phyloP scores from a whole-genome alignment of 2,888 invertebrate species.

The Diadromus collaris region DNA sequence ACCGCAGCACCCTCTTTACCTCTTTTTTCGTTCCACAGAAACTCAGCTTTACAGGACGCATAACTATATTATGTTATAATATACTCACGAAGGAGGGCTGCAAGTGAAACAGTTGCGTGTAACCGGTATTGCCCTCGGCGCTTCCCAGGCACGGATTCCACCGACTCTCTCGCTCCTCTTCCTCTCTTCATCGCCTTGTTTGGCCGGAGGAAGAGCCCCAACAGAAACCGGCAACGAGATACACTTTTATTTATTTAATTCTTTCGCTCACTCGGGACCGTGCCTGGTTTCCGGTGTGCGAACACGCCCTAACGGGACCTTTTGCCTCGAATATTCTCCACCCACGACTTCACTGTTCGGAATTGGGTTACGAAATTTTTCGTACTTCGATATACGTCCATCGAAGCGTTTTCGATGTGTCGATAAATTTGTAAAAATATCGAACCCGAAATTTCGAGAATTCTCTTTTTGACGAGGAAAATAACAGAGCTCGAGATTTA shows the following conservation, averaged over 20 bases:
- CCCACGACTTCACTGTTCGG: constrained; percentile 17
- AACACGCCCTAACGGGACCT: constrained; percentile 61
- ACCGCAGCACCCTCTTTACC: constrained; percentile 28
- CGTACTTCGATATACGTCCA: neutral
- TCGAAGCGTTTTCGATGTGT: neutral
- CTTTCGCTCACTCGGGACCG: constrained; percentile 50
- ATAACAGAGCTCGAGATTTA: neutral
- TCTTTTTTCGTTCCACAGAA: neutral
- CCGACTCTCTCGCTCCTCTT: constrained; percentile 23
- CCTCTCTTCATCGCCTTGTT: constrained; percentile 4
- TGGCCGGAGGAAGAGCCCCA: constrained; percentile 24
- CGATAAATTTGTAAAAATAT: neutral
- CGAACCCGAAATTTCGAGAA: neutral
- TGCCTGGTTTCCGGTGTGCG: constrained; percentile 61
- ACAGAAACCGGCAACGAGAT: constrained; percentile 57
- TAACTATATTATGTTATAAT: constrained; percentile 38
- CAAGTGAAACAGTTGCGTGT: constrained; percentile 64
- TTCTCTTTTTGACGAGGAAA: neutral
- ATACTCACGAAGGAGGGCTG: constrained; percentile 44
- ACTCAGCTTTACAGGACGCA: constrained; percentile 2
- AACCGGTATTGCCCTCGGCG: constrained; percentile 67
- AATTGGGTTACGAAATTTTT: constrained; percentile 1
- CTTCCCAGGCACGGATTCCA: constrained; percentile 62
- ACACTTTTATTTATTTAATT: constrained; percentile 68
- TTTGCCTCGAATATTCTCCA: constrained; percentile 35